Evolutionary conservation across 2,888 invertebrate genomes (phyloP), one percentile per base, ranked within the genome.

Genomic region (Octonoba sinensis): DNA sequence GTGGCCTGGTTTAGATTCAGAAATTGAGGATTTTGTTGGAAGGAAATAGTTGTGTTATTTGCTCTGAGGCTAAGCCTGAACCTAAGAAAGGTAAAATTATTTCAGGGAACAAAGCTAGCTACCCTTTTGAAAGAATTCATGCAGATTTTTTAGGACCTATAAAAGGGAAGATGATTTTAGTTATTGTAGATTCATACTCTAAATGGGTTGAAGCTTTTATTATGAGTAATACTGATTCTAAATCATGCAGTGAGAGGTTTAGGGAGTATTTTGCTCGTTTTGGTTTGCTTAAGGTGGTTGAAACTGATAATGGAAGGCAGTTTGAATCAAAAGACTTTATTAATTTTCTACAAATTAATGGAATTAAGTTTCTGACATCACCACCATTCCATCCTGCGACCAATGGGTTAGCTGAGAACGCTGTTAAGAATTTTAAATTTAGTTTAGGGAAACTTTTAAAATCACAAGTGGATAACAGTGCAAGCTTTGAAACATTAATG

Each of bases 121-220:
- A n/a, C n/a, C n/a, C n/a, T n/a, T n/a, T n/a, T n/a, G n/a, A n/a
- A n/a, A n/a, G n/a, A n/a, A n/a, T n/a, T n/a, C n/a, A n/a, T n/a
- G n/a, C n/a, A n/a, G n/a, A n/a, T n/a, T n/a, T n/a, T n/a, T n/a
- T n/a, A n/a, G n/a, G n/a, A n/a, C n/a, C n/a, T n/a, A n/a, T n/a
- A n/a, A n/a, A n/a, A n/a, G n/a, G n/a, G n/a, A n/a, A n/a, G n/a
- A n/a, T n/a, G n/a, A n/a, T n/a, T n/a, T n/a, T n/a, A n/a, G n/a
- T n/a, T n/a, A n/a, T n/a, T n/a, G n/a, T n/a, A 11, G 16, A n/a
- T 11, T 51, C 36, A 27, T 62, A 62, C 11, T 62, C 27, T 15
- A 62, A 62, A 24, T 62, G 27, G 12, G 62, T 62, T 62, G 62
- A 62, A 62, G 27, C 62, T 13, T 62, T 62, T 27, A 62, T 62